Base-by-base conservation (phyloP, 2,797 vertebrate genomes). In the Poecilia gillii region DNA sequence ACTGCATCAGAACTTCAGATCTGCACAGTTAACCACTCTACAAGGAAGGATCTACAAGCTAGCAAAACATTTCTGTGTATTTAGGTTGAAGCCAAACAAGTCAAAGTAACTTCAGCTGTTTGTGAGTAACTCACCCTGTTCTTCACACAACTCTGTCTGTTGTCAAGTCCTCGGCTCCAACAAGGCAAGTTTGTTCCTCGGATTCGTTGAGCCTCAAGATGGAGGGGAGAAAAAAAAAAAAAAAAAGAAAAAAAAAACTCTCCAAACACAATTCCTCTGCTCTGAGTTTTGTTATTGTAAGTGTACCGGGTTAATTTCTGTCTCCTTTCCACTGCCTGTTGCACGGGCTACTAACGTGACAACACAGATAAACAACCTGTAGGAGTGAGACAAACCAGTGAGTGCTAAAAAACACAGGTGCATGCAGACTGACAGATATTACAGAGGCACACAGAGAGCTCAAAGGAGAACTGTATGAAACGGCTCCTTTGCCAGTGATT, bases 401-500 rank as follows among this genome's bases (percentile, higher is more conserved):
- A 87, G 82, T 59, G 85, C 81, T 76, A 64, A 84, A 76, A 87
- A 88, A 90, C 87, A 93, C 93, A 94, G 92, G 94, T 94, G 93
- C 94, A 90, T 18, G 81, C 88, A 84, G 84, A 87, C 85, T 87
- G 75, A 82, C 76, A 75, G 79, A 83, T 79, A 88, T 86, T 39
- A 89, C 81, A 92, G 89, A 90, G 85, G 79, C 87, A 84, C n/a
- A 85, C 78, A 90, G 86, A 78, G 85, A 79, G 88, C 90, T 85
- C 85, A 90, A 75, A 88, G 81, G 49, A 87, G 84, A 90, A 87
- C 87, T 88, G 89, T 90, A 85, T 92, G 87, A 92, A 92, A 87
- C 90, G 39, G 87, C 86, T 94, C 80, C 87, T 91, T 92, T 91
- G 84, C 92, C 91, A 86, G 84, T 87, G 88, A 88, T 92, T 93